These are phyloP conservation scores for Nipponacmea schrenckii DNA, from an alignment of 2,888 invertebrate genomes.

Conservation along the genomic window DNA sequence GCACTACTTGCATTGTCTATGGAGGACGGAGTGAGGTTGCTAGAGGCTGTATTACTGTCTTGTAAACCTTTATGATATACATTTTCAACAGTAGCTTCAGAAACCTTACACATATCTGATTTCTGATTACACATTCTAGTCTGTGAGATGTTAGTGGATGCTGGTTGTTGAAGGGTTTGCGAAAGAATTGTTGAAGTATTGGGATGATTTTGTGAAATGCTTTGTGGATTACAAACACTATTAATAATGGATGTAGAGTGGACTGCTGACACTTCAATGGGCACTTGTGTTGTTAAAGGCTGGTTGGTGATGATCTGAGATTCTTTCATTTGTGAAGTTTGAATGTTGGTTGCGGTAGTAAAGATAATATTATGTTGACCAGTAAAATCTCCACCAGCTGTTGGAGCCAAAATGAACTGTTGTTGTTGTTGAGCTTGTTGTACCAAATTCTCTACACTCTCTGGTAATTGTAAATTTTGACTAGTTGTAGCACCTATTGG, in stretches of 20 bases:
- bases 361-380: no score
- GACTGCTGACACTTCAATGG: slow-evolving; percentile 6
- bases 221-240: not conserved
- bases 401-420: no score
- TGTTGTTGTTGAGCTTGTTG: no score
- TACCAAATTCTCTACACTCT: not conserved
- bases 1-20: not conserved
- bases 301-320: not conserved
- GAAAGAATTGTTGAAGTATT: no score
- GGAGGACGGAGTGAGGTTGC: not conserved
- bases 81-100: not conserved
- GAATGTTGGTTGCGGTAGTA: no score
- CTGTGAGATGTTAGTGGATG: no score
- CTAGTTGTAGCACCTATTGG: slow-evolving; percentile 3
- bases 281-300: slow-evolving; percentile 1
- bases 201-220: slow-evolving; percentile 14
- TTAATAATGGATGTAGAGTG: not conserved
- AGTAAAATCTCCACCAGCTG: no score
- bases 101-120: not conserved
- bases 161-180: no score
- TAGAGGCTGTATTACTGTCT: not conserved
- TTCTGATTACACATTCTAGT: no score
- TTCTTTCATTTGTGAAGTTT: not conserved
- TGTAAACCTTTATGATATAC: not conserved
- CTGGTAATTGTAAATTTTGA: slow-evolving; percentile 9